Conservation (phyloP, 2,113 vertebrate species). For the Pteropus alecto region DNA sequence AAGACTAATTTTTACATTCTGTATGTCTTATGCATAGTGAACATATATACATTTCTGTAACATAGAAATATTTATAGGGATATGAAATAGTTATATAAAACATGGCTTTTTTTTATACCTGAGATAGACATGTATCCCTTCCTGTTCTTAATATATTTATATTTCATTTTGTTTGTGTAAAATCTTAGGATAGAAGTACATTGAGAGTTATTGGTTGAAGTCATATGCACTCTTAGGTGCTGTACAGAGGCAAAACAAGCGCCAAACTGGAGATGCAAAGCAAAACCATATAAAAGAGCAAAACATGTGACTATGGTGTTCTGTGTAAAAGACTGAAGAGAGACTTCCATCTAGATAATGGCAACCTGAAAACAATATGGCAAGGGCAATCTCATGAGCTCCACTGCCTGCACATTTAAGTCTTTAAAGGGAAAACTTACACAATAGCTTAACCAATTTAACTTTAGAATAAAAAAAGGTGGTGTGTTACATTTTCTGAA, state of each 20-base stretch:
- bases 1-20: neutral
- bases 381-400: neutral
- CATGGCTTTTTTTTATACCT: neutral
- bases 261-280: conserved; percentile 70
- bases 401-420: neutral
- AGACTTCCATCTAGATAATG: conserved; percentile 68
- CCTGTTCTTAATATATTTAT: neutral
- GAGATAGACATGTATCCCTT: neutral
- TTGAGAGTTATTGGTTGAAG: conserved; percentile 23
- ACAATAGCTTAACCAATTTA: neutral
- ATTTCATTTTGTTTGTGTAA: conserved; percentile 28
- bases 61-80: neutral
- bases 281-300: conserved; percentile 23
- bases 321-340: conserved; percentile 61
- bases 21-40: neutral
- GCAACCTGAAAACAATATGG: neutral
- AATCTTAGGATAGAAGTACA: conserved; percentile 35
- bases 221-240: conserved; percentile 35
- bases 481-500: neutral
- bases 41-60: neutral
- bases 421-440: neutral
- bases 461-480: neutral
- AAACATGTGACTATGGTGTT: conserved; percentile 25
- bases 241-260: conserved; percentile 42
- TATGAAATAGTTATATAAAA: neutral